Conservation (phyloP, 2,888 invertebrate genomes). For the Amiota mariae region DNA sequence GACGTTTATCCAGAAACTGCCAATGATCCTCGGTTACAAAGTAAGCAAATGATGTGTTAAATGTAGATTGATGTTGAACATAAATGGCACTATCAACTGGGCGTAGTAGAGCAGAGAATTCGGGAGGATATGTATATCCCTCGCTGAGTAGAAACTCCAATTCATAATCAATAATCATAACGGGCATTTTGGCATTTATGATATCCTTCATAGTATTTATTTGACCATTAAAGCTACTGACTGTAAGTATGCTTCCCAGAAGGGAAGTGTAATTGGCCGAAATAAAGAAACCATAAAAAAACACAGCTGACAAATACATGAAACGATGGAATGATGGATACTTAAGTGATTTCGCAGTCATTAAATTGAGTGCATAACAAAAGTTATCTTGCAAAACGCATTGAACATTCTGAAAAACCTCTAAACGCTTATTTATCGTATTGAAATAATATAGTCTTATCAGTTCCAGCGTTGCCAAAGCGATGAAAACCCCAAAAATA, state of each 20-base stretch:
- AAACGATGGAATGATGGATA: conserved; percentile 49
- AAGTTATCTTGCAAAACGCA: conserved; percentile 44
- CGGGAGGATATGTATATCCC: conserved; percentile 43
- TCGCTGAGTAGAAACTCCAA: conserved; percentile 55
- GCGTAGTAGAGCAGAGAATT: conserved; percentile 51
- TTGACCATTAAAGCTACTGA: conserved; percentile 58
- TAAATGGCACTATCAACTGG: conserved; percentile 57
- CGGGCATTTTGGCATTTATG: conserved; percentile 52
- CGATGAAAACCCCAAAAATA: conserved; percentile 43
- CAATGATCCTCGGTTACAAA: conserved; percentile 63
- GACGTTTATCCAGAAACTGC: conserved; percentile 58
- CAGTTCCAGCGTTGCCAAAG: conserved; percentile 46
- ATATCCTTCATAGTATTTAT: conserved; percentile 64
- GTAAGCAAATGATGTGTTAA: conserved; percentile 62
- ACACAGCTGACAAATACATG: conserved; percentile 51
- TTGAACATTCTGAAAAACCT: neutral
- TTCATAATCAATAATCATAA: conserved; percentile 68
- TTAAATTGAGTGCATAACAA: conserved; percentile 58
- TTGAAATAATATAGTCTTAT: conserved; percentile 40
- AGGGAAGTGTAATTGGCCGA: conserved; percentile 60
- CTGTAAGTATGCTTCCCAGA: conserved; percentile 65
- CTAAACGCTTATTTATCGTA: neutral
- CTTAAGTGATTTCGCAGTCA: conserved; percentile 43
- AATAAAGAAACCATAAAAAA: conserved; percentile 60
- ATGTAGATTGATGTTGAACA: conserved; percentile 45